These are phyloP conservation scores for Phasia obesa DNA, from an alignment of 2,888 invertebrate species.

Conservation along the genomic window DNA sequence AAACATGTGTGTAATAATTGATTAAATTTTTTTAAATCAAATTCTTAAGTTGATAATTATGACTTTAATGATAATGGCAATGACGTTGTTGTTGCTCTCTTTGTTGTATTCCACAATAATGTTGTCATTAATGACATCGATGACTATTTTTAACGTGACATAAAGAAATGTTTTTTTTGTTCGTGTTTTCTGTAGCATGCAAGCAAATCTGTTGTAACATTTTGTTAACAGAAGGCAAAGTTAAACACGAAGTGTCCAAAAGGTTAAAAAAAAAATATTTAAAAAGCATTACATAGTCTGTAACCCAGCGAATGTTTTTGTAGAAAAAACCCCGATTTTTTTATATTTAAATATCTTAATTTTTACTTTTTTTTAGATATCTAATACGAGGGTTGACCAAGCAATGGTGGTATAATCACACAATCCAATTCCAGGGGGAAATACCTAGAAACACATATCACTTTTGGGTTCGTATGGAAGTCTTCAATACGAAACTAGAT, in stretches of 20 bases:
- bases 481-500: no score
- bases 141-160: slow-evolving; percentile 59
- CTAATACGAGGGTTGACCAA: no score
- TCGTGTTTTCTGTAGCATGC: background rate
- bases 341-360: no score
- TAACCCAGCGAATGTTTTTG: slow-evolving; percentile 12
- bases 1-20: background rate
- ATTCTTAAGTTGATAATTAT: slow-evolving; percentile 45
- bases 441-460: no score
- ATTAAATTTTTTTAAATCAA: background rate
- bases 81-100: background rate
- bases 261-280: background rate
- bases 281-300: slow-evolving; percentile 14
- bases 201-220: slow-evolving; percentile 24
- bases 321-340: no score
- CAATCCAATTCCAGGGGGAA: no score
- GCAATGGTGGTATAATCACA: no score
- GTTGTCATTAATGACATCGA: slow-evolving; percentile 32
- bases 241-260: slow-evolving; percentile 21
- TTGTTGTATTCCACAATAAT: slow-evolving; percentile 6
- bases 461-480: no score
- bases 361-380: no score
- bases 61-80: slow-evolving; percentile 8
- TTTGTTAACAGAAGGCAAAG: slow-evolving; percentile 29
- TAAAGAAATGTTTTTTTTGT: slow-evolving; percentile 56